Percentiles rank a stretch among this genome's conserved stretches.
Evolutionary conservation across 1,140 invertebrate species (phyloP).

Genomic region (Homalodisca vitripennis): DNA sequence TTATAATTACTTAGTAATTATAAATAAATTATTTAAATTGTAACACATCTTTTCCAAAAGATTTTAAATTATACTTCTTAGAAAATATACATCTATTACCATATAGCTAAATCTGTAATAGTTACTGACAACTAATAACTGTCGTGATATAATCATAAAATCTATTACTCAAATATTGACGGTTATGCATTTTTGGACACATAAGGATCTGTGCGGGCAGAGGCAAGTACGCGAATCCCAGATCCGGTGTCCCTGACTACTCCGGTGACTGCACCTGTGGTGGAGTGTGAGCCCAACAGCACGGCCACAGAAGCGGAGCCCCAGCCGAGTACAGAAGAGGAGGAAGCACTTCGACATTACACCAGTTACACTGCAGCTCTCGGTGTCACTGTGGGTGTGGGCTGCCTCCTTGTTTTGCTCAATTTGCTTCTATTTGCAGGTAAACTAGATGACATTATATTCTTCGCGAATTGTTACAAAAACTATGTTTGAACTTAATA

Average conservation of each 20-base stretch:
- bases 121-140: no score
- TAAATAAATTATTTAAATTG: no score
- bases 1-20: no score
- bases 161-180: no score
- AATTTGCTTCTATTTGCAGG: conserved; percentile 87
- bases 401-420: conserved; percentile 79
- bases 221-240: conserved; percentile 58
- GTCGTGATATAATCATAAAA: no score
- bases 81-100: no score
- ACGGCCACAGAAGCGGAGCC: conserved; percentile 49
- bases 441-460: conserved; percentile 54
- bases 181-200: no score
- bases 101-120: no score
- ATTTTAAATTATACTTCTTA: no score
- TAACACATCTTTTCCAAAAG: no score
- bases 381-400: conserved; percentile 86
- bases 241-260: conserved; percentile 45
- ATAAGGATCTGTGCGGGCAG: conserved; percentile 56
- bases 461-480: no score
- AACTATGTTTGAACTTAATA: no score
- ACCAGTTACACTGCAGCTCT: conserved; percentile 76
- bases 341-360: conserved; percentile 55
- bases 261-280: conserved; percentile 43
- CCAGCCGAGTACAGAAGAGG: conserved; percentile 42
- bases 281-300: conserved; percentile 48